Base-by-base conservation (phyloP, 1,140 invertebrate genomes). In the Drosophila seguyi region DNA sequence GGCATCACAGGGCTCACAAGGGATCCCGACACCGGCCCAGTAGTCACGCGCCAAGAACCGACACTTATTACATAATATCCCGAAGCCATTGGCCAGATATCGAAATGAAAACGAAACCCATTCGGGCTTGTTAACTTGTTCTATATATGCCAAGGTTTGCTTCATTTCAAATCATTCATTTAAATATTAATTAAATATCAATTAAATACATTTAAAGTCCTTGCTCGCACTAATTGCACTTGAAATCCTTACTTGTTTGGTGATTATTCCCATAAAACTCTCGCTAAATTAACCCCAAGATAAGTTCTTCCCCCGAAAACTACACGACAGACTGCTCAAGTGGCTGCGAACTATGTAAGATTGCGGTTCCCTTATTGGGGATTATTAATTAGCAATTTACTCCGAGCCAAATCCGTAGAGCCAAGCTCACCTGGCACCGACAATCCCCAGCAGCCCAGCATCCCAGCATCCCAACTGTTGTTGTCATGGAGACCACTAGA, bases 311-410 rank as follows among this genome's bases (percentile, higher is more conserved):
- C 6, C 29, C 10, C 41, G 4, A 20, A 16, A 13, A 4, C 31
- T 36, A 13, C 53, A 34, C 14, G 8, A 13, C 53, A 13, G 31
- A 36, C 14, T 8, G 14, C 60, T 60, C 29, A 63, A 59, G 20
- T 29, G 20, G 60, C 27, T n/a, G n/a, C 39, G 16, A 53, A 36
- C 50, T 53, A 53, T 53, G 27, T 2, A 66, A 22, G 38, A 66
- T 20, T 62, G 48, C 6, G 25, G 47, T 16, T 53, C 25, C 22
- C 59, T 68, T 38, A 42, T 66, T 20, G 39, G 66, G 60, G 61
- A 66, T 69, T 66, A 69, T 69, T 69, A 69, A 69, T 69, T 69
- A 44, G 66, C 38, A 31, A 69, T 66, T 69, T 67, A 29, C 65
- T 47, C 20, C 14, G 4, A 25, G 20, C 59, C 11, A 29, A 61